Evolutionary conservation across 2,888 invertebrate species (phyloP), one percentile per base, ranked within the genome.

Genomic region (Hyles lineata): DNA sequence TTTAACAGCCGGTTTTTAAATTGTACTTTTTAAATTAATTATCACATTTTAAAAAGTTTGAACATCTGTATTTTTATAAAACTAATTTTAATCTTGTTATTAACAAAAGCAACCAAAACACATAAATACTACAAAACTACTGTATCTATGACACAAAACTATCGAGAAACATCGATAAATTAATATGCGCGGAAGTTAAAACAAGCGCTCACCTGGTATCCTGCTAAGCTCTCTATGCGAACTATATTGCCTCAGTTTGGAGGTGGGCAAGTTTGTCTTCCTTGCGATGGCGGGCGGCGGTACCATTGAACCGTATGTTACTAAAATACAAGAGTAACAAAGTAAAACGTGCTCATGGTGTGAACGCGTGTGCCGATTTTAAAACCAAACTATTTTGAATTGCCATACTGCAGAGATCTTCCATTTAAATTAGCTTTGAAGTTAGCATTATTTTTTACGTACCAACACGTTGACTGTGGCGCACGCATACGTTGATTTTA

Each of bases 161-260:
- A 67, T 67, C 15, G 50, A 50, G 17, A 50, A 50, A 67, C 11
- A 43, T 67, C 63, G 63, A 50, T 50, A 50, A 67, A 70, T 50
- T 23, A 29, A 72, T 70, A 21, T 50, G 63, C 43, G 3, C 25
- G 43, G 35, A 62, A 52, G 23, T 23, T 3, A 59, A 79, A 63
- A 43, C 0, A 67, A 67, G 67, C 67, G 15, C 87, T 86, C 79
- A 94, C 95, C 91, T 52, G 94, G 92, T 88, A 95, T 92, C 79
- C 93, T 89, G 80, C 85, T 92, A 15, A 95, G 89, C 80, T 95
- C 95, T 79, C 90, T 93, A 82, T 95, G 95, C 72, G 95, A 95
- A 82, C 95, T 95, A 83, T 95, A 95, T 78, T 95, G 95, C 77
- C 95, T 89, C 76, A 95, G 86, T 81, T 95, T 95, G 61, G 95